Evolutionary conservation across 2,113 vertebrate species (phyloP).

Genomic region (Eira barbara): DNA sequence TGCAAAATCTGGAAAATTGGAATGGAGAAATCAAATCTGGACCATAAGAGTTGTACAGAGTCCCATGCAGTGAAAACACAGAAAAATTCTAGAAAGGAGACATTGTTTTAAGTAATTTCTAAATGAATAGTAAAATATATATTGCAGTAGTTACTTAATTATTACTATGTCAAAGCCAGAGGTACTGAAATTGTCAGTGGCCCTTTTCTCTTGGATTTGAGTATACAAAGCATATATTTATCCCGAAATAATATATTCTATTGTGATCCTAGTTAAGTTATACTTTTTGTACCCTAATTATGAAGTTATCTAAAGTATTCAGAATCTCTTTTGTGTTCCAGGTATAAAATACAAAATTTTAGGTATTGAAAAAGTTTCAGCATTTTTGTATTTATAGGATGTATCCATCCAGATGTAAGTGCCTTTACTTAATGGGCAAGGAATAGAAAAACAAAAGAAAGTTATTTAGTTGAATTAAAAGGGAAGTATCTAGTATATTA

Average conservation of each 20-base stretch:
- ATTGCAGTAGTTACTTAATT: neutral
- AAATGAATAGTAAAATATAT: neutral
- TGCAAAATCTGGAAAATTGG: neutral
- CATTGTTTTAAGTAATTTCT: neutral
- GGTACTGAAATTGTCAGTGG: neutral
- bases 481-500: neutral
- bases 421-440: neutral
- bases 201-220: neutral
- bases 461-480: neutral
- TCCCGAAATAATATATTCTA: neutral
- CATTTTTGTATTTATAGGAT: neutral
- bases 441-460: neutral
- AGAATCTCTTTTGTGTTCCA: neutral
- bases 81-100: neutral
- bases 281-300: neutral
- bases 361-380: neutral
- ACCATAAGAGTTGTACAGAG: neutral
- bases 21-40: neutral
- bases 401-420: neutral
- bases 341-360: neutral
- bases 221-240: neutral
- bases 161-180: neutral
- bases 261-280: neutral
- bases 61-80: neutral
- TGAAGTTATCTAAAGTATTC: neutral